phyloP scores from a whole-genome alignment of 2,797 vertebrate genomes.

The Mareca penelope region DNA sequence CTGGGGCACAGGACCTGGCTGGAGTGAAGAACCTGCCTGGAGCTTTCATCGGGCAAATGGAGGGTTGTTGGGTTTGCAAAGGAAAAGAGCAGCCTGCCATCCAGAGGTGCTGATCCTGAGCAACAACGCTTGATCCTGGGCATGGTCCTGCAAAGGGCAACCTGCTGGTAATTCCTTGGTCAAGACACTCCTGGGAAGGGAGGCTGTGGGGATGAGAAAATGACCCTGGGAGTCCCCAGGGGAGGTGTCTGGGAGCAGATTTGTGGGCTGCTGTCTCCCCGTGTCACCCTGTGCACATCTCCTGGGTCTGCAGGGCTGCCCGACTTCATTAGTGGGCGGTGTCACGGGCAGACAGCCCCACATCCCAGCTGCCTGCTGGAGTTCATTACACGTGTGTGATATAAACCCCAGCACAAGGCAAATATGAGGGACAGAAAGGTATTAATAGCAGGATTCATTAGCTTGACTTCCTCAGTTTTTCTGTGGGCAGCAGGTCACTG shows the following conservation, averaged over 20 bases:
- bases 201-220: not conserved
- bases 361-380: not conserved
- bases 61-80: not conserved
- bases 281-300: not conserved
- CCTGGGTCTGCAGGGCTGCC: not conserved
- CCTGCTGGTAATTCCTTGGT: not conserved
- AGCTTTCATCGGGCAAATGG: not conserved
- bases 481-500: not conserved
- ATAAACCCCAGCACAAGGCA: not conserved
- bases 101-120: not conserved
- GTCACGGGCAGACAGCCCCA: not conserved
- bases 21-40: not conserved
- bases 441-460: not conserved
- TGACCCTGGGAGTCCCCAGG: not conserved
- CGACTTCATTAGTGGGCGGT: not conserved
- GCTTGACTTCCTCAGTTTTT: not conserved
- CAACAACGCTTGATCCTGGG: not conserved
- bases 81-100: not conserved
- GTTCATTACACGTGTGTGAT: not conserved
- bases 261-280: too few relatives aligned
- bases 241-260: not conserved
- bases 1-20: not conserved
- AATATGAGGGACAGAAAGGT: not conserved
- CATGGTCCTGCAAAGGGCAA: not conserved
- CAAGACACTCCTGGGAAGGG: too few relatives aligned